These are phyloP conservation scores for Lingula anatina DNA, from an alignment of 2,888 invertebrate species.

Conservation along the genomic window DNA sequence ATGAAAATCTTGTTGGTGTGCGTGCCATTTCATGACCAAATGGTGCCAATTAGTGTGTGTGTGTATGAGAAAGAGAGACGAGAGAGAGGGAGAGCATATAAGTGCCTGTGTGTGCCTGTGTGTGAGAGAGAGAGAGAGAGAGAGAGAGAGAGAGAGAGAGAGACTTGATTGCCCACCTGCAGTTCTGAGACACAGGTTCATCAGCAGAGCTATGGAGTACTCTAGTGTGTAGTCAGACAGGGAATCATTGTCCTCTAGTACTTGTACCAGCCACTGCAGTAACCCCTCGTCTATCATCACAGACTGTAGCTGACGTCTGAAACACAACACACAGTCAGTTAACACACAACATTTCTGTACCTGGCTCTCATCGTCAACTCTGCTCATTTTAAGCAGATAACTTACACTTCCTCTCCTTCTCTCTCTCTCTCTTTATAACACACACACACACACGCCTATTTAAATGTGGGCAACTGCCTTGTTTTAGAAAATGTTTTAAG, in stretches of 20 bases:
- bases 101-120: background rate
- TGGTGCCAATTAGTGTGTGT: too few species aligned
- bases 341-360: too few species aligned
- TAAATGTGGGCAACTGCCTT: too few species aligned
- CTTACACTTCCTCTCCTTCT: too few species aligned
- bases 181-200: constrained; percentile 64
- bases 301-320: constrained; percentile 58
- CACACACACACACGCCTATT: too few species aligned
- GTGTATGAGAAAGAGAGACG: background rate
- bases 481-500: too few species aligned
- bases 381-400: too few species aligned
- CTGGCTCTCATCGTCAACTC: too few species aligned
- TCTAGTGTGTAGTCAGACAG: constrained; percentile 61
- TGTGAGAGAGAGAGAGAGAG: constrained; percentile 1
- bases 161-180: constrained; percentile 55
- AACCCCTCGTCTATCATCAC: constrained; percentile 62
- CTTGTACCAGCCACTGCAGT: constrained; percentile 61
- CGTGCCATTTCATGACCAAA: too few species aligned
- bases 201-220: constrained; percentile 64
- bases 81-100: background rate
- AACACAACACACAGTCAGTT: constrained; percentile 10
- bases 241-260: constrained; percentile 55
- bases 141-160: constrained; percentile 5
- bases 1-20: too few species aligned
- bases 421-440: too few species aligned